phyloP scores from a whole-genome alignment of 2,113 vertebrate species.

The Actinemys pallida region DNA sequence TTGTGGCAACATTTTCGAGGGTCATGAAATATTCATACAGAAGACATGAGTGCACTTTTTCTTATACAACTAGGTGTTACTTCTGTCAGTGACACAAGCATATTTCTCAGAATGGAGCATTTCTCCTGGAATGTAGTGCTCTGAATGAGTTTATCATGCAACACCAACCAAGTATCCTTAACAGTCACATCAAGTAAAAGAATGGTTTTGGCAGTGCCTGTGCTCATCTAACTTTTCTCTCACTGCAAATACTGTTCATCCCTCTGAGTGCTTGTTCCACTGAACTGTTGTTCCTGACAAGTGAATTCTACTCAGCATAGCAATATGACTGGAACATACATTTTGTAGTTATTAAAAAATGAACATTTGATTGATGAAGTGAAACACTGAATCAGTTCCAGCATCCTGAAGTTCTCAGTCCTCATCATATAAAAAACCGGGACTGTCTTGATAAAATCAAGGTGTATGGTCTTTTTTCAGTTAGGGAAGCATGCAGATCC shows the following conservation, averaged over 20 bases:
- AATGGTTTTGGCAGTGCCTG: neutral
- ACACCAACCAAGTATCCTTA: neutral
- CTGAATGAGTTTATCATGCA: neutral
- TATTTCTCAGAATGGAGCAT: neutral
- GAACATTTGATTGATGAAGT: neutral
- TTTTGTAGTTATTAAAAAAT: neutral
- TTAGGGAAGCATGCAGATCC: accelerated
- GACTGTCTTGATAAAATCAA: constrained; percentile 2
- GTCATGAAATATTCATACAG: neutral
- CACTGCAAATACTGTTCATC: neutral
- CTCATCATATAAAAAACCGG: neutral
- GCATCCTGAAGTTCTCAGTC: neutral
- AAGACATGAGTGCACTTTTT: neutral
- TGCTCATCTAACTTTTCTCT: neutral
- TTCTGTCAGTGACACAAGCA: neutral
- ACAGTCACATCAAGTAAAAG: neutral
- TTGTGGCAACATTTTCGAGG: neutral
- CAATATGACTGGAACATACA: neutral
- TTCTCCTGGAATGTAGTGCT: neutral
- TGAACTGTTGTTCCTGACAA: neutral
- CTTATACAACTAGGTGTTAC: neutral
- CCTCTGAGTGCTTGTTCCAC: neutral
- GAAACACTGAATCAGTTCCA: neutral
- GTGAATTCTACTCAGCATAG: neutral
- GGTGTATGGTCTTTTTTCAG: neutral